Base-by-base conservation (phyloP, 2,113 vertebrate genomes). In the Enhydra lutris region DNA sequence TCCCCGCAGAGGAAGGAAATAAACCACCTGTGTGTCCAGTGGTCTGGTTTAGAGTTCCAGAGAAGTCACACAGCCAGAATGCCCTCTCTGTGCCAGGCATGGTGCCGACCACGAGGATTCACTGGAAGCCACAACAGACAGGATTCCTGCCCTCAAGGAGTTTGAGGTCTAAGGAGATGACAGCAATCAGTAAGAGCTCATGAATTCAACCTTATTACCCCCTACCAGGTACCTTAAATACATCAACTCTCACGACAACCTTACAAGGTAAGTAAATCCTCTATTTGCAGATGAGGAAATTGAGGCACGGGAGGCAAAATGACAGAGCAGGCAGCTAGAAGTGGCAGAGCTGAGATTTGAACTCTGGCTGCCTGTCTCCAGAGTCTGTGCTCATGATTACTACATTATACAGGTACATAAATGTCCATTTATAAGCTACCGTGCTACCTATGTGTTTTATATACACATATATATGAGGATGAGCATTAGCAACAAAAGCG, bases 11-110 rank as follows among this genome's bases (percentile, higher is more conserved):
- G 73, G 76, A 78, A 82, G 24, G 23, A 31, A 94, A 85, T 59
- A 65, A 94, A 57, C 34, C 39, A 59, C 57, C 24, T 23, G 2
- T 12, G 71, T 21, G 18, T 57, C 91, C 45, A 29, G 20, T 4
- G 20, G 23, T 6, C 87, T 88, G 71, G 5, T 57, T 90, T 52
- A 83, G 83, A 61, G 47, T 81, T 59, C 85, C 7, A 10, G 69
- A 93, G 90, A 97, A 81, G 71, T 88, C 89, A 84, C 86, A 45
- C 50, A 89, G 81, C 63, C 94, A 95, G 96, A 79, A 31, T 47
- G 24, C 20, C 42, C 65, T 91, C 45, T n/a, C 52, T 39, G 31
- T 26, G 81, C 34, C 61, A 55, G 83, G 78, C 65, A 23, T 12
- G 4, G 61, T 6, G 57, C 12, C 7, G 52, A 31, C 50, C 24